phyloP scores from a whole-genome alignment of 2,797 vertebrate genomes.

The Falco columbarius region DNA sequence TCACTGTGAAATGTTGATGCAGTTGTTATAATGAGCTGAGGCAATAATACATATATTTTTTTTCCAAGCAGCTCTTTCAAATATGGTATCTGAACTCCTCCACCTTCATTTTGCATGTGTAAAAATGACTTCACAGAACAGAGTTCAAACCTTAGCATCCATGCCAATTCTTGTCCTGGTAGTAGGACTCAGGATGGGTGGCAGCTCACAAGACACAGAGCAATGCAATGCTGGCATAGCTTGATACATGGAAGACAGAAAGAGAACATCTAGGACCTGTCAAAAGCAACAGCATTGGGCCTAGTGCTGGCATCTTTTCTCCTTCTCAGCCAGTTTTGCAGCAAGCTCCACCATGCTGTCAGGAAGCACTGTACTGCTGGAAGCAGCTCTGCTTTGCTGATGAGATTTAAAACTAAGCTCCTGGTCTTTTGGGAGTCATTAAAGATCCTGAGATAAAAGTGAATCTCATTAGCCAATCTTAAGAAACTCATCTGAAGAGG shows the following conservation, averaged over 20 bases:
- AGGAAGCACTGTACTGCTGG: slow-evolving; percentile 21
- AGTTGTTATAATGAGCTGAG: not conserved
- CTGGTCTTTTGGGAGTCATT: slow-evolving; percentile 40
- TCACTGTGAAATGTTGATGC: not conserved
- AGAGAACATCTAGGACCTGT: not conserved
- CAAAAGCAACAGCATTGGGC: slow-evolving; percentile 14
- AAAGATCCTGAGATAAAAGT: slow-evolving; percentile 65
- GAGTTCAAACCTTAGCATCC: not conserved
- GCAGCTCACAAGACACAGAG: not conserved
- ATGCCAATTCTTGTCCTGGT: not conserved
- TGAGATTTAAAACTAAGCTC: slow-evolving; percentile 58
- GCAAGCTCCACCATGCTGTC: not conserved
- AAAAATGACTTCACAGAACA: not conserved
- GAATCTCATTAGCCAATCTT: slow-evolving; percentile 56
- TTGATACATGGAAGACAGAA: not conserved
- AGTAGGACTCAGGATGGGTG: not conserved
- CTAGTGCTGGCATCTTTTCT: not conserved
- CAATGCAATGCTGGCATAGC: not conserved
- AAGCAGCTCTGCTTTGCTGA: slow-evolving; percentile 43
- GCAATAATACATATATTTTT: not conserved
- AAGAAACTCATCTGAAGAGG: slow-evolving; percentile 14
- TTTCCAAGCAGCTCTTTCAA: not conserved
- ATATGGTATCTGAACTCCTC: not conserved
- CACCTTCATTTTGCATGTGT: not conserved
- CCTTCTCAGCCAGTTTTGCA: slow-evolving; percentile 4